These are phyloP conservation scores for Zootermopsis nevadensis DNA, from an alignment of 2,888 invertebrate species.

Conservation along the genomic window DNA sequence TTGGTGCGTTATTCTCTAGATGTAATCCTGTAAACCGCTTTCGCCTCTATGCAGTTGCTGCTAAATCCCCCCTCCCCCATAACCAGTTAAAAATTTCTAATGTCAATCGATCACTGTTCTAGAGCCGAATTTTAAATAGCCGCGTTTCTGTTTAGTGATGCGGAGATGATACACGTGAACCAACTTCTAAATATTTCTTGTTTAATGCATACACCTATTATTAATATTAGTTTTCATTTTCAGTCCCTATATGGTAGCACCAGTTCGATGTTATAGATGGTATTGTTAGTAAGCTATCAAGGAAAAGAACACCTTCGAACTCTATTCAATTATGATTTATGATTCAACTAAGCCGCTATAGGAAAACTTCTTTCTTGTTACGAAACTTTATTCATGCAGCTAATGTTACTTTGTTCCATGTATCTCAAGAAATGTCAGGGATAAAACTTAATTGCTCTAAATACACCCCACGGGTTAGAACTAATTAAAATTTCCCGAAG, in stretches of 20 bases:
- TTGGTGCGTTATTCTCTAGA: background rate
- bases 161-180: too few species aligned
- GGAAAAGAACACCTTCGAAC: background rate
- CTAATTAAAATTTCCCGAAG: slow-evolving; percentile 22
- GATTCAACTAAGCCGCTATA: background rate
- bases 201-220: too few species aligned
- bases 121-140: too few species aligned
- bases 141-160: too few species aligned
- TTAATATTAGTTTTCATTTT: background rate
- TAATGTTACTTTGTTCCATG: slow-evolving; percentile 19
- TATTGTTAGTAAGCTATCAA: background rate
- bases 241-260: background rate
- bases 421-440: background rate
- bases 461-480: slow-evolving; percentile 15
- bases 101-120: slow-evolving; percentile 25
- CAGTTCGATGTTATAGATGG: background rate
- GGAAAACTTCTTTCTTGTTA: background rate
- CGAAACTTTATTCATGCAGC: slow-evolving; percentile 23
- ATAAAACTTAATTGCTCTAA: slow-evolving; percentile 16
- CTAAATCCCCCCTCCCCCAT: background rate
- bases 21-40: slow-evolving; percentile 7
- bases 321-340: slow-evolving; percentile 10
- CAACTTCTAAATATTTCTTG: too few species aligned
- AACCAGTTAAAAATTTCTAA: slow-evolving; percentile 20
- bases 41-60: background rate